Conservation (phyloP, 2,888 invertebrate species). For the Choristoneura rosaceana region DNA sequence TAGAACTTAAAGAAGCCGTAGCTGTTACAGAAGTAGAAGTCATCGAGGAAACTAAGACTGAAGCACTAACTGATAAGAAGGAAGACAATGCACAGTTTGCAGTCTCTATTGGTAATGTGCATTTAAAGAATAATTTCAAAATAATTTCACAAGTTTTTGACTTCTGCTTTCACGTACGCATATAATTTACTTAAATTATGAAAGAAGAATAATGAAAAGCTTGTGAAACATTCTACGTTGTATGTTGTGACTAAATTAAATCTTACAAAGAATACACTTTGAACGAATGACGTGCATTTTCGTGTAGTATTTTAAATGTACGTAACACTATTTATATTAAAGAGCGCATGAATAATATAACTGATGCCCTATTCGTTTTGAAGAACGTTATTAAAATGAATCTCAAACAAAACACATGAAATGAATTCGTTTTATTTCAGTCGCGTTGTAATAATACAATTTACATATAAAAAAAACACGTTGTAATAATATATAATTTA, state of each 20-base stretch:
- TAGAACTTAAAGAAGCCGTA: background rate
- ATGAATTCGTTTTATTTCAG: too few species aligned
- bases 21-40: slow-evolving; percentile 9
- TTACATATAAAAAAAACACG: background rate
- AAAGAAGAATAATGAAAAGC: background rate
- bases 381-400: too few species aligned
- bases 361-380: too few species aligned
- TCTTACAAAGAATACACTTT: background rate
- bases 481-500: background rate
- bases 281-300: background rate
- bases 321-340: too few species aligned
- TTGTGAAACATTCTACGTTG: background rate
- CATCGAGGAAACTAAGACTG: slow-evolving; percentile 1
- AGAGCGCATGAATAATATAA: too few species aligned
- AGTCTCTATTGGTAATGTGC: slow-evolving; percentile 27
- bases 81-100: slow-evolving; percentile 11
- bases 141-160: background rate
- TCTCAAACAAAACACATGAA: too few species aligned
- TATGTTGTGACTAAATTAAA: background rate
- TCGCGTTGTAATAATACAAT: too few species aligned
- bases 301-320: background rate
- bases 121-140: background rate
- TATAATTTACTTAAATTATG: too few species aligned
- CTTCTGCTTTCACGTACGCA: background rate
- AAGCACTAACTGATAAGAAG: background rate